Base-by-base conservation (phyloP, 2,888 invertebrate genomes). In the Hirtodrosophila cameraria region DNA sequence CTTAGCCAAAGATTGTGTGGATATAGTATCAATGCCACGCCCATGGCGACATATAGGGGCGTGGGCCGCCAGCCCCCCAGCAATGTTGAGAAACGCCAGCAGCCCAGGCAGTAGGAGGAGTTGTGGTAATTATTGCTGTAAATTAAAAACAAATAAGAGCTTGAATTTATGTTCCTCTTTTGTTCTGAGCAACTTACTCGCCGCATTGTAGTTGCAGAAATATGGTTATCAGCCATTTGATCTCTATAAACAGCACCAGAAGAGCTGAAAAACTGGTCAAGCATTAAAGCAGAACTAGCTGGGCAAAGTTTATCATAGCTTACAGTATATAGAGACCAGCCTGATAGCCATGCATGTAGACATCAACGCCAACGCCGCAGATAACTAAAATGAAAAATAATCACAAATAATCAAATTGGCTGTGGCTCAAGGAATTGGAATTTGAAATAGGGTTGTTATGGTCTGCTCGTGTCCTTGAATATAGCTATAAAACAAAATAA, bases 301-400 rank as follows among this genome's bases (percentile, higher is more conserved):
- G 55, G 76, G 55, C 61, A 35, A 39, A 33, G n/a, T n/a, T n/a
- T 30, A n/a, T 28, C 25, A 41, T 20, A 91, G 92, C 94, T 93
- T 92, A 94, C 94, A 93, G 90, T 86, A 93, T 91, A 89, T 93
- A 94, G 87, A 93, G 90, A 74, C 94, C 94, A 72, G 93, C 92
- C 79, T 89, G 89, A 88, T 93, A 92, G 59, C 92, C 92, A 85
- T 94, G 93, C 81, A 92, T 92, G 53, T 92, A 92, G 78, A 94
- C 92, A 90, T 94, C 94, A 23, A 92, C 92, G 28, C 94, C 94
- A 62, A 94, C 94, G 67, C 94, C 94, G 86, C 93, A 93, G 86
- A 93, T 90, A 74, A 94, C 94, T 94, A 92, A 63, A 90, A 90
- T 69, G 71, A 83, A 58, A 66, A 71, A 79, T 78, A 78, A 68